phyloP scores from a whole-genome alignment of 2,888 invertebrate genomes.

The Euspilapteryx auroguttella region DNA sequence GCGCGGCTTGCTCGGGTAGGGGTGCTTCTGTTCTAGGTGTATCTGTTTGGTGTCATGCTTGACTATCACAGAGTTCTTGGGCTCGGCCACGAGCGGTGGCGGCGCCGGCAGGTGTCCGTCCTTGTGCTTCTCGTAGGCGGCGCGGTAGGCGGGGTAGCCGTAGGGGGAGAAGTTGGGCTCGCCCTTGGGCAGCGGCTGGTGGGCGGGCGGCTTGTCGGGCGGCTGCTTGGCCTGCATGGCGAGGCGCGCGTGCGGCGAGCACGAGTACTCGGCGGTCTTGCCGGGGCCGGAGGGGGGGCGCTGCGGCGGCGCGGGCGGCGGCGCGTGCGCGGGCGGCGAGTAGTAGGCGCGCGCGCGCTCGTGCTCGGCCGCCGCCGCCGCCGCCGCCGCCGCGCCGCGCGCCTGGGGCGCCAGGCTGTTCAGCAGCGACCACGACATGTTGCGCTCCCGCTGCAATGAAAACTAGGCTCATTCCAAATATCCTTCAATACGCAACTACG shows the following conservation, averaged over 20 bases:
- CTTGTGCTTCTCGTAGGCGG: conserved; percentile 66
- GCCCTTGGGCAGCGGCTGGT: conserved; percentile 55
- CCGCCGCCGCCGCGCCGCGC: conserved; percentile 24
- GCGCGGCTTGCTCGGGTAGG: conserved; percentile 62
- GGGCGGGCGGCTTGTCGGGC: conserved; percentile 24
- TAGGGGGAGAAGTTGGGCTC: conserved; percentile 71
- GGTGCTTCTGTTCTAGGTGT: conserved; percentile 60
- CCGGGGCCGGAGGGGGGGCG: conserved; percentile 9
- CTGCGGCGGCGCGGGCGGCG: conserved; percentile 13
- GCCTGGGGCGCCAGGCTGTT: conserved; percentile 48
- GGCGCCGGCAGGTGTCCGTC: conserved; percentile 66
- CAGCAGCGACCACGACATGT: conserved; percentile 59
- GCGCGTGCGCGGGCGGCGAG: conserved; percentile 16
- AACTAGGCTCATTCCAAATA: too few relatives aligned
- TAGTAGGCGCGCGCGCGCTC: conserved; percentile 22
- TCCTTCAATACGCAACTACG: too few relatives aligned
- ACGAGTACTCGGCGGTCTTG: background rate
- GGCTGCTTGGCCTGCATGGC: conserved; percentile 19
- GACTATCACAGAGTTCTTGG: conserved; percentile 77
- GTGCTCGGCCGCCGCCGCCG: conserved; percentile 21
- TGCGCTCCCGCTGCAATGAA: conserved; percentile 56
- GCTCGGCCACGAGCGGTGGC: conserved; percentile 68
- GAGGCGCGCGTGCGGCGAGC: background rate
- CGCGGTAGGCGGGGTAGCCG: conserved; percentile 63
- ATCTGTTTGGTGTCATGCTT: conserved; percentile 73